Evolutionary conservation across 2,113 vertebrate species (phyloP), one percentile per base, ranked within the genome.

Genomic region (Myiozetetes cayanensis): DNA sequence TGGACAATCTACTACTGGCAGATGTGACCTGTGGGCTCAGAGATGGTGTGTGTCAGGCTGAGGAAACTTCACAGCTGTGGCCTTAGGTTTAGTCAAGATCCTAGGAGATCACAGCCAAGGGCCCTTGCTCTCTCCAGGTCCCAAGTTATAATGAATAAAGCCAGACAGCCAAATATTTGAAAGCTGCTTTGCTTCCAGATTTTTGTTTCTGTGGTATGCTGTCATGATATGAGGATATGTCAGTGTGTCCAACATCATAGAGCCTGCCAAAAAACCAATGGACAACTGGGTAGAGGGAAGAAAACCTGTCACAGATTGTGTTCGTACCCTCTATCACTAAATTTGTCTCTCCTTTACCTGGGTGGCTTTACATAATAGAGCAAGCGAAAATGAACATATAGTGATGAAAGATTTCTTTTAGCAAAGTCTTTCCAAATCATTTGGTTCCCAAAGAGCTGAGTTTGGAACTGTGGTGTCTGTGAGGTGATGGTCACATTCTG

Each of bases 121-220:
- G 19, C 25, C 12, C 59, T 50, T 5, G 1, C 25, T 53, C 65
- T 76, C 43, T 87, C 35, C 61, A 71, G 72, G 70, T 87, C 52
- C 41, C 22, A 31, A 25, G 43, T 63, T 71, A 47, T 33, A 95
- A 78, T 56, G 67, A 78, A 87, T 68, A 21, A 78, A 78, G 43
- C 35, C 84, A 87, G 68, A 75, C 81, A 87, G 81, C 10, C 27
- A 71, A 87, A 85, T 74, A 63, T 15, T 55, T 71, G 71, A 89
- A 89, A 85, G 31, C 35, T 91, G 47, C 76, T 94, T 81, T 87
- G 30, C 39, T 78, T 89, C 73, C 68, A 77, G 73, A n/a, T 50
- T 91, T 75, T 4, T 53, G 73, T 58, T 95, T 87, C 89, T 72
- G 35, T 63, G 61, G 33, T 70, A 50, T 89, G 71, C 52, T 95